These are phyloP conservation scores for Atherinomorus stipes DNA, from an alignment of 2,113 vertebrate species.

Conservation along the genomic window DNA sequence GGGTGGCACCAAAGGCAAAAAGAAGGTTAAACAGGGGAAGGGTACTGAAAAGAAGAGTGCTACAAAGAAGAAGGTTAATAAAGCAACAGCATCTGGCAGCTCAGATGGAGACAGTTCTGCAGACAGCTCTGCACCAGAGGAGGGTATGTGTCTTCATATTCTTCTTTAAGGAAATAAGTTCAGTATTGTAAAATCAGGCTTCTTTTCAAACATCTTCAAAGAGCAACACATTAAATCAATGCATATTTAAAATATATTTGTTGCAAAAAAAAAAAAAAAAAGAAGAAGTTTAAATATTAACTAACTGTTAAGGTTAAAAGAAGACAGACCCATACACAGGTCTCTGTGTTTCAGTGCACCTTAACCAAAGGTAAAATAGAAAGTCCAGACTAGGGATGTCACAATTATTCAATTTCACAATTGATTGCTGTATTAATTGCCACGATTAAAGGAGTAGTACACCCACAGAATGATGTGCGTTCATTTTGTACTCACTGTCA, in stretches of 20 bases:
- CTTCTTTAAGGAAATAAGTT: neutral
- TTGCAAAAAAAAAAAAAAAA: too few species aligned
- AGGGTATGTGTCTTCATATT: slow-evolving; percentile 85
- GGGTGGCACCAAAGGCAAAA: slow-evolving; percentile 97
- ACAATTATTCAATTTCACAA: too few species aligned
- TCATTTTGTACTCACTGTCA: too few species aligned
- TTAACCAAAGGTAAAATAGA: neutral
- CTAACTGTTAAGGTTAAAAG: neutral
- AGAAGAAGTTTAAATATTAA: too few species aligned
- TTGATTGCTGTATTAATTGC: too few species aligned
- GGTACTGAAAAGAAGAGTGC: slow-evolving; percentile 91
- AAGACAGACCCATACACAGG: neutral
- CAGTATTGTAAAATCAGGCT: neutral
- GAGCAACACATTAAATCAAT: neutral
- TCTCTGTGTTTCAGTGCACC: neutral
- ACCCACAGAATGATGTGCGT: too few species aligned
- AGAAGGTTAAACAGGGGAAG: slow-evolving; percentile 93
- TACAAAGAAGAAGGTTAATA: slow-evolving; percentile 90
- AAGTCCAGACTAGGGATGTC: neutral
- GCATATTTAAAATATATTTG: neutral
- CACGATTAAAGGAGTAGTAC: too few species aligned
- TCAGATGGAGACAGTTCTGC: slow-evolving; percentile 96
- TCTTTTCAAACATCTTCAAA: neutral
- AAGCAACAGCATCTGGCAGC: slow-evolving; percentile 95
- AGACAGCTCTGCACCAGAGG: slow-evolving; percentile 97